Percentiles rank a stretch among this genome's conserved stretches.
Conservation (phyloP, 2,888 invertebrate genomes). For the Andrena fulva region DNA sequence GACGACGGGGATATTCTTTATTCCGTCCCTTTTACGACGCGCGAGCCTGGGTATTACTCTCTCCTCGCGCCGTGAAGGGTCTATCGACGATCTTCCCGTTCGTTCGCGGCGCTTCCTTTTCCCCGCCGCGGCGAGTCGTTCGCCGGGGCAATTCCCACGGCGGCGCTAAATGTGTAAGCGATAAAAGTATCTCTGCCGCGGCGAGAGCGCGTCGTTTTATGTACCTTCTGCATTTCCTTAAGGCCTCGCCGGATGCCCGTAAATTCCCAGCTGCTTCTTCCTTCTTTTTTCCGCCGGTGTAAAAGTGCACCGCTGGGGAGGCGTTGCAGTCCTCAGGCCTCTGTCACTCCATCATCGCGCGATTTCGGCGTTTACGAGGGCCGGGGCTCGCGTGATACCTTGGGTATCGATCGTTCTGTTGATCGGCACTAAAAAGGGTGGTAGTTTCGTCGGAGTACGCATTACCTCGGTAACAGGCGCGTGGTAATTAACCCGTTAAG, state of each 20-base stretch:
- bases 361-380: slow-evolving; percentile 30
- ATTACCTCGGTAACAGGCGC: not conserved
- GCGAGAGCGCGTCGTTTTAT: slow-evolving; percentile 68
- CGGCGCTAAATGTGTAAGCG: slow-evolving; percentile 73
- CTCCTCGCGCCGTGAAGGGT: slow-evolving; percentile 20
- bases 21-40: slow-evolving; percentile 53
- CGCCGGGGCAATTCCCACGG: slow-evolving; percentile 66
- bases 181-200: slow-evolving; percentile 72
- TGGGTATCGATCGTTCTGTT: slow-evolving; percentile 9
- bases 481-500: too few relatives aligned
- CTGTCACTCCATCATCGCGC: slow-evolving; percentile 23
- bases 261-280: slow-evolving; percentile 52
- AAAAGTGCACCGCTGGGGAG: slow-evolving; percentile 22
- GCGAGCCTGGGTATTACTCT: slow-evolving; percentile 49
- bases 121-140: slow-evolving; percentile 55
- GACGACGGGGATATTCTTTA: slow-evolving; percentile 33
- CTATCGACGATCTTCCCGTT: slow-evolving; percentile 30
- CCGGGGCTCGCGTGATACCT: not conserved
- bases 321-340: slow-evolving; percentile 23
- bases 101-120: slow-evolving; percentile 31
- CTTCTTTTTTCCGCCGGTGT: not conserved
- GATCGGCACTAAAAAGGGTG: not conserved
- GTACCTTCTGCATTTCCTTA: slow-evolving; percentile 70
- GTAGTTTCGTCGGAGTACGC: not conserved
- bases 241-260: slow-evolving; percentile 63